These are phyloP conservation scores for Hydrolagus colliei DNA, from an alignment of 2,797 vertebrate genomes.

Conservation along the genomic window DNA sequence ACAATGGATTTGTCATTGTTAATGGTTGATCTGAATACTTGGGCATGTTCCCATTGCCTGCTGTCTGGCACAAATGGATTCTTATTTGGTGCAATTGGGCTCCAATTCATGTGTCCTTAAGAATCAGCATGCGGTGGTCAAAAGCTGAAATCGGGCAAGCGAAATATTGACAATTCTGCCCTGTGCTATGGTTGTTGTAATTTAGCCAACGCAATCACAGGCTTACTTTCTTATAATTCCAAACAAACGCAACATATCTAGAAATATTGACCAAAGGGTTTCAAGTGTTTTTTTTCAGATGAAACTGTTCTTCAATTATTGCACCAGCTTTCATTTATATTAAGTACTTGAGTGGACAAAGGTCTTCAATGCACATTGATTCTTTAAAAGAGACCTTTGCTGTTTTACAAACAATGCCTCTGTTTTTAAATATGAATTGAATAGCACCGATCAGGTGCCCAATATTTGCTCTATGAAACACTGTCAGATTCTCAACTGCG, in stretches of 20 bases:
- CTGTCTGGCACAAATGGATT: too few relatives aligned
- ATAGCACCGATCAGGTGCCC: not conserved
- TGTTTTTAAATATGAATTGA: not conserved
- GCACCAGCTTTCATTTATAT: not conserved
- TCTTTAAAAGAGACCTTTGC: not conserved
- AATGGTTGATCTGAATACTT: too few relatives aligned
- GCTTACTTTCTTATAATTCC: slow-evolving; percentile 7
- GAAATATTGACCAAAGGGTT: not conserved
- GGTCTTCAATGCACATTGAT: not conserved
- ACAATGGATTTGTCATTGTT: too few relatives aligned
- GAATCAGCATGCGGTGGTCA: too few relatives aligned
- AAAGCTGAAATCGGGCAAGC: too few relatives aligned
- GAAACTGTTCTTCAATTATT: not conserved
- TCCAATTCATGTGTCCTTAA: too few relatives aligned
- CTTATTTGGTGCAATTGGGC: too few relatives aligned
- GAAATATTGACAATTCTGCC: too few relatives aligned
- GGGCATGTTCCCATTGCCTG: too few relatives aligned
- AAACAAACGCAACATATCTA: not conserved
- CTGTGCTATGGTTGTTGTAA: not conserved
- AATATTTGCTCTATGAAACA: not conserved
- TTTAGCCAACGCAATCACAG: not conserved
- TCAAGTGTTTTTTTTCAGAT: not conserved
- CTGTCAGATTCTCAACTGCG: not conserved
- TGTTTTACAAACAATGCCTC: not conserved
- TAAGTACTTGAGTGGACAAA: not conserved